Percentiles rank a stretch among this genome's conserved stretches.
These are phyloP conservation scores for Stomatorhinus ivindoensis DNA, from an alignment of 2,113 vertebrate species.

Conservation along the genomic window DNA sequence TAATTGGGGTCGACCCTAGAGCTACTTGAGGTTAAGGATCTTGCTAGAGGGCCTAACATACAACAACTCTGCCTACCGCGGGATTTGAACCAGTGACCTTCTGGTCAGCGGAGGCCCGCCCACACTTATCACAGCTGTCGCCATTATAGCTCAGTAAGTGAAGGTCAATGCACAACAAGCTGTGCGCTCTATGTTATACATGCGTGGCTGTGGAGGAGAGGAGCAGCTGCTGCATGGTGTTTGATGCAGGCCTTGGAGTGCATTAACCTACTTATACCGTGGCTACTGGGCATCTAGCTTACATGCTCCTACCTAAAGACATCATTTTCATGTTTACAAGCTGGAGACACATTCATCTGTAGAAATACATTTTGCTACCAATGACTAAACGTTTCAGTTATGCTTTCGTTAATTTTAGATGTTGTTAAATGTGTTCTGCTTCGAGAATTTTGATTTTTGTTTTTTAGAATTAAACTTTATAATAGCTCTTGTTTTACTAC, in stretches of 20 bases:
- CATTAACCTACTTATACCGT: not conserved
- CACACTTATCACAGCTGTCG: not conserved
- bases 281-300: not conserved
- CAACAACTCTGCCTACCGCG: not conserved
- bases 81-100: not conserved
- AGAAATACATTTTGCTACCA: not conserved
- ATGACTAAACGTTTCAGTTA: not conserved
- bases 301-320: not conserved
- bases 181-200: not conserved
- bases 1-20: not conserved
- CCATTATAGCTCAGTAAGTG: not conserved
- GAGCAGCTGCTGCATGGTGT: not conserved
- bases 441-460: not conserved
- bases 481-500: not conserved
- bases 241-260: not conserved
- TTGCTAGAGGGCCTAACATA: not conserved
- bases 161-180: not conserved
- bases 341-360: not conserved
- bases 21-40: not conserved
- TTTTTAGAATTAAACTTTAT: not conserved
- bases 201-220: not conserved
- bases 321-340: not conserved
- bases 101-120: not conserved
- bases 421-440: not conserved
- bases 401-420: not conserved